Percentiles rank a stretch among this genome's conserved stretches.
phyloP scores from a whole-genome alignment of 1,140 invertebrate species.

The honey bee (Apis mellifera) region DNA sequence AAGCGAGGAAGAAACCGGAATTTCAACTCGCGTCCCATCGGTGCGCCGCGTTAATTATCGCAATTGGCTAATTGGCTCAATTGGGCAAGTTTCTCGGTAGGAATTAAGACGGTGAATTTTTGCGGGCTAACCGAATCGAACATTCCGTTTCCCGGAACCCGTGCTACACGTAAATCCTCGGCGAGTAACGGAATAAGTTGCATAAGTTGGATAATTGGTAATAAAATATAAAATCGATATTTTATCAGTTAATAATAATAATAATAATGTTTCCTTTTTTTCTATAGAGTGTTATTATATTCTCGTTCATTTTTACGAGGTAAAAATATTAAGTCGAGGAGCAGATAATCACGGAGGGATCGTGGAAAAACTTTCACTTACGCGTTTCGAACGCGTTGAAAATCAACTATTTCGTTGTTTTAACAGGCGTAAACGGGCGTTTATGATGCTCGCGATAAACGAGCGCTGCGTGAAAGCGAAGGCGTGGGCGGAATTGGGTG shows the following conservation, averaged over 20 bases:
- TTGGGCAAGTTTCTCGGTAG: conserved; percentile 73
- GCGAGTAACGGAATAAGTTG: too few species aligned
- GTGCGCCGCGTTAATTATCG: conserved; percentile 67
- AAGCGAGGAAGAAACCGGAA: conserved; percentile 16
- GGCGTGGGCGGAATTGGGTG: conserved; percentile 9
- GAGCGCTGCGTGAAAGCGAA: not conserved
- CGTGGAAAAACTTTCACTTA: not conserved
- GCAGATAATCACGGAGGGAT: not conserved
- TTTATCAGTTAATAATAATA: too few species aligned
- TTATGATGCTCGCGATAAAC: conserved; percentile 10
- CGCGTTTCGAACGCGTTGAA: not conserved
- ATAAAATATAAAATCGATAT: too few species aligned
- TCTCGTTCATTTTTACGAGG: not conserved
- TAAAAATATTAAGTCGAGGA: not conserved
- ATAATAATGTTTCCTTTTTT: too few species aligned
- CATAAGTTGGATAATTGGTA: too few species aligned
- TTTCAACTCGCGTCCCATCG: conserved; percentile 18
- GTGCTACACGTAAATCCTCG: not conserved
- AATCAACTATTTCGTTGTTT: not conserved
- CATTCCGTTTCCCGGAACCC: conserved; percentile 20
- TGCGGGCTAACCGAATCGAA: conserved; percentile 42
- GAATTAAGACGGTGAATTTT: conserved; percentile 67
- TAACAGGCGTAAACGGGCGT: conserved; percentile 10
- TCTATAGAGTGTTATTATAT: not conserved
- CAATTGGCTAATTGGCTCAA: conserved; percentile 76